Evolutionary conservation across 2,113 vertebrate genomes (phyloP).

Genomic region (Hemichromis elongatus): DNA sequence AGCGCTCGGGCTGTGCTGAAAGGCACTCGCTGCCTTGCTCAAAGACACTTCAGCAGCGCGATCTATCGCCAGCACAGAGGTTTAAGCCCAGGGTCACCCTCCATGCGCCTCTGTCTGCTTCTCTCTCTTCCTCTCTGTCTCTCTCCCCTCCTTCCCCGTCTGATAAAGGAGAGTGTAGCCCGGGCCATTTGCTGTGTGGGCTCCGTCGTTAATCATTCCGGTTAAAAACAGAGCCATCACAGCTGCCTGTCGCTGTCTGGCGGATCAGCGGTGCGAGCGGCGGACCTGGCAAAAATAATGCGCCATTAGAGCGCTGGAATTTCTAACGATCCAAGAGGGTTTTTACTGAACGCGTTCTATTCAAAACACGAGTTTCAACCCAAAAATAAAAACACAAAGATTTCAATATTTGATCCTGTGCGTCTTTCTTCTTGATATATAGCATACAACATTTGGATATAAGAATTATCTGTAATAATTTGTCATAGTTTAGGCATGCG

Average conservation of each 20-base stretch:
- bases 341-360: not conserved
- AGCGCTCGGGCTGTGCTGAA: not conserved
- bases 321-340: not conserved
- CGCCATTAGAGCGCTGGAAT: not conserved
- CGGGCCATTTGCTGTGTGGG: slow-evolving; percentile 61
- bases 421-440: not conserved
- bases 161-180: slow-evolving; percentile 55
- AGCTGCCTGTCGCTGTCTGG: slow-evolving; percentile 61
- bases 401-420: not conserved
- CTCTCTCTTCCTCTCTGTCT: not conserved
- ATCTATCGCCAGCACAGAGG: not conserved
- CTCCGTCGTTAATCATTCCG: slow-evolving; percentile 69
- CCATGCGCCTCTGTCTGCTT: not conserved
- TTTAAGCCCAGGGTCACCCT: not conserved
- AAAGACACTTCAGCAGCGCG: slow-evolving; percentile 29
- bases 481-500: not conserved
- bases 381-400: not conserved
- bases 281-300: slow-evolving; percentile 13
- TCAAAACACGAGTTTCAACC: not conserved
- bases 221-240: slow-evolving; percentile 74
- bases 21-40: slow-evolving; percentile 45
- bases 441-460: not conserved
- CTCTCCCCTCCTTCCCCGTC: slow-evolving; percentile 43
- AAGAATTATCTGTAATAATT: not conserved
- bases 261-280: slow-evolving; percentile 33